Conservation (phyloP, 2,113 vertebrate species). For the Pedetes capensis region DNA sequence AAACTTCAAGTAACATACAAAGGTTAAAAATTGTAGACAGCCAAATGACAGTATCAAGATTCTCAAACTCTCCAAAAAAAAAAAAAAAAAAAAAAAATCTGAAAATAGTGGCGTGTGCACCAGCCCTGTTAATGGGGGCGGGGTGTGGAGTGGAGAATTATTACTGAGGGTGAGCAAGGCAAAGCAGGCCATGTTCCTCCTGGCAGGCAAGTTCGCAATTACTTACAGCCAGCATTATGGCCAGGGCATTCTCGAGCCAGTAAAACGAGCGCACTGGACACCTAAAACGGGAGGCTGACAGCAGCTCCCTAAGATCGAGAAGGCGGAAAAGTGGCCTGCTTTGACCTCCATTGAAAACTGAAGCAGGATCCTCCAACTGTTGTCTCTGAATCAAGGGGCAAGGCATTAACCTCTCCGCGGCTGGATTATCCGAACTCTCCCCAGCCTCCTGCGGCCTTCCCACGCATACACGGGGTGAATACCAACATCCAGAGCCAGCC, state of each 20-base stretch:
- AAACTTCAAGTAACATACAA: not conserved
- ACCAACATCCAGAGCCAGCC: slow-evolving; percentile 21
- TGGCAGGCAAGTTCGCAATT: slow-evolving; percentile 47
- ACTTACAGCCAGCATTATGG: slow-evolving; percentile 27
- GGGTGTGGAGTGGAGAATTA: not conserved
- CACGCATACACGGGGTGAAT: not conserved
- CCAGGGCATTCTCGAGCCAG: slow-evolving; percentile 16
- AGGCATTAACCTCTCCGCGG: not conserved
- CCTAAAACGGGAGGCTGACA: slow-evolving; percentile 6
- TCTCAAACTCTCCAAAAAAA: not conserved
- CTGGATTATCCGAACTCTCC: not conserved
- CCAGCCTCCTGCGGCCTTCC: slow-evolving; percentile 30
- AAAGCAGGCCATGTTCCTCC: slow-evolving; percentile 32
- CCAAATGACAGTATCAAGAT: not conserved
- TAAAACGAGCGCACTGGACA: not conserved
- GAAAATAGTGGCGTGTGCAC: not conserved
- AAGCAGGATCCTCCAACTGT: slow-evolving; percentile 4
- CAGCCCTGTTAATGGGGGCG: not conserved
- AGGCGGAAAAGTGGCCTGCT: slow-evolving; percentile 48
- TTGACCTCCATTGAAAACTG: slow-evolving; percentile 54
- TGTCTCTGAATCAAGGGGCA: not conserved
- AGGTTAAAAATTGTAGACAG: not conserved
- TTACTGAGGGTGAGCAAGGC: not conserved
- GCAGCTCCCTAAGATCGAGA: not conserved
- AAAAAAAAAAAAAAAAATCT: not conserved